Percentiles rank a stretch among this genome's conserved stretches.
Conservation (phyloP, 2,797 vertebrate genomes). For the Neopelma chrysocephalum region DNA sequence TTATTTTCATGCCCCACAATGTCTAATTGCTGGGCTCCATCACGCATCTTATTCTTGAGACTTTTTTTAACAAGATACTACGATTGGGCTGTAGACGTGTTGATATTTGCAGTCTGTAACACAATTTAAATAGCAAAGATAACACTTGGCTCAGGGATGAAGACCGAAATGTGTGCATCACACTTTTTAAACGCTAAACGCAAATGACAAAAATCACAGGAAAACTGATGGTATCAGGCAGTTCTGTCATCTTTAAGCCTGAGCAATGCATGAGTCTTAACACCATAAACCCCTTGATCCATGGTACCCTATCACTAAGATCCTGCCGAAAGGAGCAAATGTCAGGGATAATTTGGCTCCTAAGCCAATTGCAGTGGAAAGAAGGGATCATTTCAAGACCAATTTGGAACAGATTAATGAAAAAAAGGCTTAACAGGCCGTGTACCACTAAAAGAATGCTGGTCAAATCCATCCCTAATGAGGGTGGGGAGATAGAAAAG, state of each 20-base stretch:
- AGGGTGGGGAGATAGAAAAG: slow-evolving; percentile 66
- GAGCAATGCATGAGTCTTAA: neutral
- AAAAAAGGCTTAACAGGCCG: slow-evolving; percentile 61
- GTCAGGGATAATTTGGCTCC: slow-evolving; percentile 35
- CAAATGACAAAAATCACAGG: neutral
- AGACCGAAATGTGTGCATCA: neutral
- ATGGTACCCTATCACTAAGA: neutral
- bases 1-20: neutral
- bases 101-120: neutral
- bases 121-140: neutral
- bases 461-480: slow-evolving; percentile 76
- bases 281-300: neutral
- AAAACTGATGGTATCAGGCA: slow-evolving; percentile 23
- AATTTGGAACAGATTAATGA: slow-evolving; percentile 73
- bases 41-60: neutral
- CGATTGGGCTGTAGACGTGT: accelerated
- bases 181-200: neutral
- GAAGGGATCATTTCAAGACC: slow-evolving; percentile 52
- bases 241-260: neutral
- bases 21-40: neutral
- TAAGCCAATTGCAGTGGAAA: slow-evolving; percentile 27
- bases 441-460: slow-evolving; percentile 72
- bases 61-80: neutral
- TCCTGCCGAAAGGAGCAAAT: slow-evolving; percentile 38
- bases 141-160: neutral